Conservation (phyloP, 2,797 vertebrate species). For the Enteromius viviparus region DNA sequence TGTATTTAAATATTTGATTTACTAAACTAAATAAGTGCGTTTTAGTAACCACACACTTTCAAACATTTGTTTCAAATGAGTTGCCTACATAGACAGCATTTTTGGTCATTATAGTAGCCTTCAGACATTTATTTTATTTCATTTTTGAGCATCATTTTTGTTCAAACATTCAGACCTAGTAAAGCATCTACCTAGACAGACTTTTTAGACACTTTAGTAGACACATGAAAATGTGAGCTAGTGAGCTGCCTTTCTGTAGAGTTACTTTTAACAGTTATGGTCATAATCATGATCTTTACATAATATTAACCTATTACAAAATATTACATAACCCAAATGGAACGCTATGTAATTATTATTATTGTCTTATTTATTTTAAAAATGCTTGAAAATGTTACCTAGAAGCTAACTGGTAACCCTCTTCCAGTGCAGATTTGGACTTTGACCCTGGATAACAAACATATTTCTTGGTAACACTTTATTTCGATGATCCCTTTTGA, state of each 20-base stretch:
- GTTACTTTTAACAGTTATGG: not conserved
- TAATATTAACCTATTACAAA: no score
- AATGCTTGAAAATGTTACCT: no score
- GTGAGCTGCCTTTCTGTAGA: not conserved
- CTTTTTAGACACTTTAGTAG: not conserved
- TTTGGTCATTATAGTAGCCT: not conserved
- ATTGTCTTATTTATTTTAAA: no score
- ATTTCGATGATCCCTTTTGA: no score
- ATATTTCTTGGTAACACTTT: no score
- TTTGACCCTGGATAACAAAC: no score
- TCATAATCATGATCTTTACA: not conserved
- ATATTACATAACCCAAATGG: no score
- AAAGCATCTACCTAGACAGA: not conserved
- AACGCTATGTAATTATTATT: no score
- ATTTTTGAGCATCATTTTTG: not conserved
- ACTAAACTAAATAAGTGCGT: not conserved
- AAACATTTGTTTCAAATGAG: not conserved
- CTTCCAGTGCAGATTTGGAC: no score
- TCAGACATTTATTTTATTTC: not conserved
- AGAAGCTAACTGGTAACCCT: no score
- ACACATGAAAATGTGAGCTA: not conserved
- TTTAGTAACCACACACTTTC: not conserved
- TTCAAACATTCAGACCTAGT: constrained; percentile 1
- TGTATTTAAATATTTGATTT: constrained; percentile 1
- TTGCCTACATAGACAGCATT: not conserved